phyloP scores from a whole-genome alignment of 2,888 invertebrate genomes.

The Tholera decimalis region DNA sequence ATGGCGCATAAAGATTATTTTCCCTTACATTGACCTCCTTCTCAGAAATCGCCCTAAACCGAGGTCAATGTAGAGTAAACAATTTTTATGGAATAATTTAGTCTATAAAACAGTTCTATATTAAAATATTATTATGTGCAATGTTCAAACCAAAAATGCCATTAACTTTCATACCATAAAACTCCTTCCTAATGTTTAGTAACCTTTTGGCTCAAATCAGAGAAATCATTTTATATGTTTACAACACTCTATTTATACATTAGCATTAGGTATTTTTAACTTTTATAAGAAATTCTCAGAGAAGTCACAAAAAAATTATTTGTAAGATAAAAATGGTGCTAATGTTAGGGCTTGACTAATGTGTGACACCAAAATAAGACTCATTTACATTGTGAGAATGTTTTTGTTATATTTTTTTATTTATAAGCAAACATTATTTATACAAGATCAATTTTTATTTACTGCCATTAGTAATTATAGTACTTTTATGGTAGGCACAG shows the following conservation, averaged over 20 bases:
- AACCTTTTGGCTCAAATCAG: conserved; percentile 89
- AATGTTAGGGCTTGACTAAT: conserved; percentile 90
- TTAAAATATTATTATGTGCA: conserved; percentile 87
- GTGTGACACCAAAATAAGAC: conserved; percentile 91
- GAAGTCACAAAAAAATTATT: conserved; percentile 90
- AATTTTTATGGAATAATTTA: conserved; percentile 82
- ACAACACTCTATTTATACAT: conserved; percentile 89
- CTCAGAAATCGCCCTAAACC: conserved; percentile 81
- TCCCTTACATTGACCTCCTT: conserved; percentile 81
- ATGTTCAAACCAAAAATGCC: conserved; percentile 91
- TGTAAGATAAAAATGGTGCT: conserved; percentile 90
- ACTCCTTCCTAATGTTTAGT: conserved; percentile 81
- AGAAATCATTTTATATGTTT: conserved; percentile 86
- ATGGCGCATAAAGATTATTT: conserved; percentile 82
- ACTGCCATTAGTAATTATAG: conserved; percentile 89
- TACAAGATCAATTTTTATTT: conserved; percentile 87
- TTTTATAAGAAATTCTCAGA: conserved; percentile 90
- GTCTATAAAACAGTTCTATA: conserved; percentile 84
- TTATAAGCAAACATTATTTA: conserved; percentile 90
- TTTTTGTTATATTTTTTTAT: conserved; percentile 90
- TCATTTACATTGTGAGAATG: conserved; percentile 89
- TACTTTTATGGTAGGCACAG: conserved; percentile 81
- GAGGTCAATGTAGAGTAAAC: conserved; percentile 82
- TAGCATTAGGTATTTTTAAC: conserved; percentile 91
- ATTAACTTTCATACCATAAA: conserved; percentile 87